Evolutionary conservation across 2,797 vertebrate genomes (phyloP).

Genomic region (Tarsius wallacei): DNA sequence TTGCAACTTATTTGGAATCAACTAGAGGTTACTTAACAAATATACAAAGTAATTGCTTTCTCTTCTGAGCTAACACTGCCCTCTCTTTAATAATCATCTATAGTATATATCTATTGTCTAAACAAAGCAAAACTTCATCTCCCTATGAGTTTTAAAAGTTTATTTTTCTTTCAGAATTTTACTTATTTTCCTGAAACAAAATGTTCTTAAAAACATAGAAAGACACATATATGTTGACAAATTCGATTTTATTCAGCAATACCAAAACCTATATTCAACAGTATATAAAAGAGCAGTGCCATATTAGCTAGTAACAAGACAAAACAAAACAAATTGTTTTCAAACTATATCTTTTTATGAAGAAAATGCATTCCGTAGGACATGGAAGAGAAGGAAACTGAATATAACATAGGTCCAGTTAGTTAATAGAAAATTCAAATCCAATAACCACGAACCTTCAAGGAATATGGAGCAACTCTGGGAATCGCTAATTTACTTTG

Average conservation of each 20-base stretch:
- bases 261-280: background rate
- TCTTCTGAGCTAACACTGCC: background rate
- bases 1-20: constrained; percentile 47
- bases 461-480: background rate
- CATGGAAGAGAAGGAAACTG: background rate
- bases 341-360: background rate
- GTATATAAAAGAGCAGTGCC: background rate
- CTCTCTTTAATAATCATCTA: constrained; percentile 18
- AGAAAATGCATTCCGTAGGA: background rate
- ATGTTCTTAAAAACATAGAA: background rate
- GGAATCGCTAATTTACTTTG: background rate
- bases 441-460: background rate
- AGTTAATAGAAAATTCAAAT: background rate
- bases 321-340: background rate
- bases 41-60: constrained; percentile 13
- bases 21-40: constrained; percentile 63
- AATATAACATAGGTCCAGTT: background rate
- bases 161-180: background rate
- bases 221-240: background rate
- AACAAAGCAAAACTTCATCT: constrained; percentile 34
- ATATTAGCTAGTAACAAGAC: background rate
- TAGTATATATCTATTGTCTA: background rate
- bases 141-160: background rate
- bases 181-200: background rate
- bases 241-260: background rate